Percentiles rank a stretch among this genome's conserved stretches.
These are phyloP conservation scores for Ia io DNA, from an alignment of 2,113 vertebrate species.

Conservation along the genomic window DNA sequence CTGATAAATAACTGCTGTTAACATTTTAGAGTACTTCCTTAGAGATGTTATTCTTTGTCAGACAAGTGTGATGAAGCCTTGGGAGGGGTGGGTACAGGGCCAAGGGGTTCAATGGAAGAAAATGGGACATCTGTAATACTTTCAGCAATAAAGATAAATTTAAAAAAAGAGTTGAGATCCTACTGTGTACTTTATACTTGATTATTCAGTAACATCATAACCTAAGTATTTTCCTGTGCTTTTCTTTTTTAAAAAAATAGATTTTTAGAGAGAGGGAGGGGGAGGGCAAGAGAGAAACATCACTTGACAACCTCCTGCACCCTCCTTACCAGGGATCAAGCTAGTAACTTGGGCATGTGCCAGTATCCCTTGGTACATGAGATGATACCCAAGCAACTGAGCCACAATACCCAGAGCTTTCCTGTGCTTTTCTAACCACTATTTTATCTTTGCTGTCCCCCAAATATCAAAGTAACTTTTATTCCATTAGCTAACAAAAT, in stretches of 20 bases:
- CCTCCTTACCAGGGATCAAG: background rate
- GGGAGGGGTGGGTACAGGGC: too few relatives aligned
- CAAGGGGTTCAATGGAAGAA: too few relatives aligned
- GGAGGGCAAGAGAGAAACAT: background rate
- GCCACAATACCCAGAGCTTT: background rate
- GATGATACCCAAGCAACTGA: background rate
- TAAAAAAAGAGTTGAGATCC: background rate
- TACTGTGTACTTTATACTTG: background rate
- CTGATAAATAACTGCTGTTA: background rate
- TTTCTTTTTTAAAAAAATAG: background rate
- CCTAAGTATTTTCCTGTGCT: background rate
- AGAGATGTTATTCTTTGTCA: background rate
- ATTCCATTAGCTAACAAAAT: background rate
- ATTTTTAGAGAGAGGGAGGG: background rate
- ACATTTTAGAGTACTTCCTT: background rate
- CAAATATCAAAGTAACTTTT: background rate
- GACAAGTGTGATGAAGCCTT: background rate
- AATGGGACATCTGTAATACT: too few relatives aligned
- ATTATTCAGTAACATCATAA: background rate
- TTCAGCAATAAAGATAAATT: too few relatives aligned
- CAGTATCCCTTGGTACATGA: background rate
- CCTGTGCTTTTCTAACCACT: background rate
- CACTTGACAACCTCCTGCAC: background rate
- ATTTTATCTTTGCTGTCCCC: background rate
- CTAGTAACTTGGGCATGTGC: background rate